Evolutionary conservation across 2,888 invertebrate genomes (phyloP).

Genomic region (Endotricha flammealis): DNA sequence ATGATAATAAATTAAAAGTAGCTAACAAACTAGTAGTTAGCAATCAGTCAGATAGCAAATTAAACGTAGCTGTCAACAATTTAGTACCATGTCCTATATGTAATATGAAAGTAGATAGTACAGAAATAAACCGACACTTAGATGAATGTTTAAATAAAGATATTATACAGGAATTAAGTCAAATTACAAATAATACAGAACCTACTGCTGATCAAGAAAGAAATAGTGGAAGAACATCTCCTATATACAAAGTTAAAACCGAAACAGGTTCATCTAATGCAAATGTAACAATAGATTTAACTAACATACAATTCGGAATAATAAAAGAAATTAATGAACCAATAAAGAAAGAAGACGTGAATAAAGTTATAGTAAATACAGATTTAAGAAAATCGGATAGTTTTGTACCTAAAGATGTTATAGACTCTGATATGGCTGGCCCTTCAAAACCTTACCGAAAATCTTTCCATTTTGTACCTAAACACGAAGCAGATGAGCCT

Average conservation of each 20-base stretch:
- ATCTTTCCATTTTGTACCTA: too few species aligned
- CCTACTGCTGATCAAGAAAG: constrained; percentile 1
- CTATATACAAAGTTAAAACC: background rate
- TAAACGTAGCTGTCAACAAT: constrained; percentile 23
- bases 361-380: constrained; percentile 23
- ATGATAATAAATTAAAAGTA: too few species aligned
- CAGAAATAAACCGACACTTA: constrained; percentile 60
- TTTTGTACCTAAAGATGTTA: too few species aligned
- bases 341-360: constrained; percentile 11
- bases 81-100: constrained; percentile 73
- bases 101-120: constrained; percentile 38
- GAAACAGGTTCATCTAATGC: background rate
- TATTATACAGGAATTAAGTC: constrained; percentile 41
- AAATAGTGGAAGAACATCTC: background rate
- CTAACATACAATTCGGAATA: constrained; percentile 13
- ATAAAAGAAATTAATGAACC: constrained; percentile 4
- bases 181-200: constrained; percentile 17
- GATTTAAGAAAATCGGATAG: constrained; percentile 17
- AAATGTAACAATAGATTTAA: constrained; percentile 13
- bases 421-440: too few species aligned
- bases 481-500: too few species aligned
- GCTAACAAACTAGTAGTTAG: too few species aligned
- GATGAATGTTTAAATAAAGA: constrained; percentile 68
- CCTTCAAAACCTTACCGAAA: too few species aligned
- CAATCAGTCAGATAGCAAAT: too few species aligned